Conservation (phyloP, 2,888 invertebrate species). For the Tetragonisca angustula region DNA sequence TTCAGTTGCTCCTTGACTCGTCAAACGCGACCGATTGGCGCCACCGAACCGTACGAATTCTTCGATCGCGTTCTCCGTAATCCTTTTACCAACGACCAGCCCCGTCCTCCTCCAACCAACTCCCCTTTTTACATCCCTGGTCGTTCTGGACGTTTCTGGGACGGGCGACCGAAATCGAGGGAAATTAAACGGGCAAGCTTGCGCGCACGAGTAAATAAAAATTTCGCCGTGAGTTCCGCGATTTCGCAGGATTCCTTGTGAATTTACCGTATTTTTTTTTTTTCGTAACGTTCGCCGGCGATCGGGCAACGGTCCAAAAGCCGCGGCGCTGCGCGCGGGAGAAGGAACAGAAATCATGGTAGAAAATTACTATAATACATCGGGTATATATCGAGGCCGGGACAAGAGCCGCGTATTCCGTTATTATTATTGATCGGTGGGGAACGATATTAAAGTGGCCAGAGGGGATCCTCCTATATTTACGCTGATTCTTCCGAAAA, state of each 20-base stretch:
- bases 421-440: conserved; percentile 82
- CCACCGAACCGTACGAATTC: neutral
- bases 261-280: conserved; percentile 30
- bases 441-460: conserved; percentile 80
- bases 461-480: conserved; percentile 78
- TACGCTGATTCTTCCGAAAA: conserved; percentile 80
- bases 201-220: conserved; percentile 15
- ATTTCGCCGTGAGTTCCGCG: neutral
- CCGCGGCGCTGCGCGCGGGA: neutral
- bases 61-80: neutral
- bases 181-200: conserved; percentile 15
- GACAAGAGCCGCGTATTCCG: conserved; percentile 79
- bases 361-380: conserved; percentile 82
- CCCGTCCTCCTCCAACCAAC: neutral
- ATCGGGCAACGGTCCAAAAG: conserved; percentile 40
- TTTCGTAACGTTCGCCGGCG: conserved; percentile 4
- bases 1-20: neutral
- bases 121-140: neutral
- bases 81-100: neutral
- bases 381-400: conserved; percentile 67
- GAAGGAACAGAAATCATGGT: conserved; percentile 51
- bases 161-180: neutral
- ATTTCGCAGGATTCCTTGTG: conserved; percentile 20
- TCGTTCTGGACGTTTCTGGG: too few relatives aligned
- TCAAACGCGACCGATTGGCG: neutral